Evolutionary conservation across 2,888 invertebrate genomes (phyloP).

Genomic region (Protodeltote pygarga): DNA sequence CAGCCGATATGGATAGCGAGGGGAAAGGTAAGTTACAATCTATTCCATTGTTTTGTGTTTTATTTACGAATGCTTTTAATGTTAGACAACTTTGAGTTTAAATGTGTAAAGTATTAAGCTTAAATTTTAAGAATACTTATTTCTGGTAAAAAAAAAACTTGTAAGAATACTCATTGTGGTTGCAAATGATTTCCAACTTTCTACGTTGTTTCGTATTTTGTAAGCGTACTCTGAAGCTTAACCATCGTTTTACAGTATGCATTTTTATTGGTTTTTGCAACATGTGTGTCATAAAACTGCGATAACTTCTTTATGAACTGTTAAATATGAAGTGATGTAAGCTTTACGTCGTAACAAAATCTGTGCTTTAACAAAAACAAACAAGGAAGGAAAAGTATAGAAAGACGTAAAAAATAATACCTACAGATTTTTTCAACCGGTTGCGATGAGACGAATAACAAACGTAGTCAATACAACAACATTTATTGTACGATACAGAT

Average conservation of each 20-base stretch:
- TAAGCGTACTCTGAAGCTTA: too few species aligned
- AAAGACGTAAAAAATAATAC: background rate
- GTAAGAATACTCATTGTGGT: too few species aligned
- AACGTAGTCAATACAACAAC: constrained; percentile 36
- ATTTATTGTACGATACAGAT: constrained; percentile 40
- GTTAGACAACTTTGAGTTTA: too few species aligned
- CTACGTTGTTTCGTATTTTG: too few species aligned
- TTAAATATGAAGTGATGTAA: constrained; percentile 14
- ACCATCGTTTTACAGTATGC: too few species aligned
- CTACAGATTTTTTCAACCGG: constrained; percentile 2
- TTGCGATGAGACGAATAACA: constrained; percentile 17
- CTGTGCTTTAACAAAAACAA: constrained; percentile 1
- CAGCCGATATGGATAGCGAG: constrained; percentile 15
- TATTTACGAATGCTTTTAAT: too few species aligned
- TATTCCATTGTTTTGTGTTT: background rate
- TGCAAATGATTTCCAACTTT: too few species aligned
- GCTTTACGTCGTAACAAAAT: constrained; percentile 1
- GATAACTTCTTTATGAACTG: constrained; percentile 8
- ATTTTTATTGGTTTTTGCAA: background rate
- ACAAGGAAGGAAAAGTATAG: background rate
- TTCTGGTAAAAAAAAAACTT: too few species aligned
- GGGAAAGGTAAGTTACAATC: background rate
- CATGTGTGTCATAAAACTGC: constrained; percentile 1
- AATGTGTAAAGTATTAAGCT: too few species aligned
- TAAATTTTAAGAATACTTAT: too few species aligned